These are phyloP conservation scores for Pteronura brasiliensis DNA, from an alignment of 2,113 vertebrate genomes.

Conservation along the genomic window DNA sequence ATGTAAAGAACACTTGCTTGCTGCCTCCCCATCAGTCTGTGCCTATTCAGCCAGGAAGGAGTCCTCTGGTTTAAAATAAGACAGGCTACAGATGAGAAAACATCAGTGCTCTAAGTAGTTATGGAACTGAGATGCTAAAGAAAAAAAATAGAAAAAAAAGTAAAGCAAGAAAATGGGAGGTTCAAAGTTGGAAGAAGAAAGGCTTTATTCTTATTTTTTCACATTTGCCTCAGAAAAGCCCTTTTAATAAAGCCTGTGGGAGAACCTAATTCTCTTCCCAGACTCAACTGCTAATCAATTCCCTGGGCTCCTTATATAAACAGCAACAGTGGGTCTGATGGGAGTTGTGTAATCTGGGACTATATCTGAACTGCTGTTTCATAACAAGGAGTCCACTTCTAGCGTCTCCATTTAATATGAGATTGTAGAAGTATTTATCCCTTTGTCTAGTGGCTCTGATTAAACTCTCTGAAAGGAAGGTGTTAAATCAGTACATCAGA, in stretches of 20 bases:
- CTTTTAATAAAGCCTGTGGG: slow-evolving; percentile 73
- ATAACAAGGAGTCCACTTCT: slow-evolving; percentile 40
- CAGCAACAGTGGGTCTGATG: slow-evolving; percentile 37
- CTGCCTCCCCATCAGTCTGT: not conserved
- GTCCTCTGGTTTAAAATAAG: not conserved
- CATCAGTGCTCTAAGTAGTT: not conserved
- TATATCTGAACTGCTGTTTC: slow-evolving; percentile 10
- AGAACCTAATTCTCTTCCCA: slow-evolving; percentile 73
- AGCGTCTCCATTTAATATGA: not conserved
- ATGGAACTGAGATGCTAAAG: not conserved
- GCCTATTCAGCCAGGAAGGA: slow-evolving; percentile 1
- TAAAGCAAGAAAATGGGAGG: not conserved
- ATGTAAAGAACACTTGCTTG: not conserved
- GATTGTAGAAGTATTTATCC: not conserved
- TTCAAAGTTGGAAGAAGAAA: not conserved
- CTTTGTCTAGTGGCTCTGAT: not conserved
- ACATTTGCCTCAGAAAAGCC: slow-evolving; percentile 64
- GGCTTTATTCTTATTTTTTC: slow-evolving; percentile 57
- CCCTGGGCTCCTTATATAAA: slow-evolving; percentile 63
- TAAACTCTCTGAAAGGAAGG: not conserved
- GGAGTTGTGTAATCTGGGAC: slow-evolving; percentile 48
- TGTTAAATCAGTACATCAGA: not conserved
- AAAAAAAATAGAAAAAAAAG: not conserved
- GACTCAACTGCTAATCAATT: slow-evolving; percentile 72
- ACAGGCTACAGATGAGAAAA: not conserved